Conservation (phyloP, 2,888 invertebrate species). For the Rotaria socialis region DNA sequence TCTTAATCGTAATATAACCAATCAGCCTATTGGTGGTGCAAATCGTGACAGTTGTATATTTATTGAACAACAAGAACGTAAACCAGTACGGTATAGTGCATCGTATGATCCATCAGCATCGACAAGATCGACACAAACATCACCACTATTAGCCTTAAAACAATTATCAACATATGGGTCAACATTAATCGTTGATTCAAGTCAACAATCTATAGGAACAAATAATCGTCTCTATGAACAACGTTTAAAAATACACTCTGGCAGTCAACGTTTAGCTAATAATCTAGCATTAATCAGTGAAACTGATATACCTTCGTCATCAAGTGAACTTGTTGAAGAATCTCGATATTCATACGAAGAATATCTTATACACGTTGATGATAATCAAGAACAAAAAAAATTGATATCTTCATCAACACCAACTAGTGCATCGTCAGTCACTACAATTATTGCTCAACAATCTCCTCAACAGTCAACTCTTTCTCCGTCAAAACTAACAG, state of each 20-base stretch:
- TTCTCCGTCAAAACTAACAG: too few species aligned
- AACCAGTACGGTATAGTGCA: neutral
- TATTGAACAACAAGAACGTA: slow-evolving; percentile 29
- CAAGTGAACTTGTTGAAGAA: slow-evolving; percentile 10
- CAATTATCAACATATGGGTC: slow-evolving; percentile 19
- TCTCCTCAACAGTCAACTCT: neutral
- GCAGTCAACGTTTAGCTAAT: slow-evolving; percentile 36
- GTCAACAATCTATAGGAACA: neutral
- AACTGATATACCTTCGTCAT: neutral
- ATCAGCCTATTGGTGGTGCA: neutral
- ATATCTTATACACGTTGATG: slow-evolving; percentile 25
- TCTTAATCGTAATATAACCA: neutral
- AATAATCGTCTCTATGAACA: slow-evolving; percentile 13
- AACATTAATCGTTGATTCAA: neutral
- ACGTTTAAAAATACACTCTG: slow-evolving; percentile 12
- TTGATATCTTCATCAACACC: neutral
- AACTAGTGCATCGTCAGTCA: slow-evolving; percentile 3
- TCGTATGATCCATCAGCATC: neutral
- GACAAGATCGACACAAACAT: neutral
- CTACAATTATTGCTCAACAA: slow-evolving; percentile 12
- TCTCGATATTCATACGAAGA: slow-evolving; percentile 29
- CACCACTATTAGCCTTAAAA: neutral
- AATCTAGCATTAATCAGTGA: neutral
- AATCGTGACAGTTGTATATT: neutral
- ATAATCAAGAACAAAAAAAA: slow-evolving; percentile 18